Percentiles rank a stretch among this genome's conserved stretches.
phyloP scores from a whole-genome alignment of 2,888 invertebrate species.

The Eupithecia subumbrata region DNA sequence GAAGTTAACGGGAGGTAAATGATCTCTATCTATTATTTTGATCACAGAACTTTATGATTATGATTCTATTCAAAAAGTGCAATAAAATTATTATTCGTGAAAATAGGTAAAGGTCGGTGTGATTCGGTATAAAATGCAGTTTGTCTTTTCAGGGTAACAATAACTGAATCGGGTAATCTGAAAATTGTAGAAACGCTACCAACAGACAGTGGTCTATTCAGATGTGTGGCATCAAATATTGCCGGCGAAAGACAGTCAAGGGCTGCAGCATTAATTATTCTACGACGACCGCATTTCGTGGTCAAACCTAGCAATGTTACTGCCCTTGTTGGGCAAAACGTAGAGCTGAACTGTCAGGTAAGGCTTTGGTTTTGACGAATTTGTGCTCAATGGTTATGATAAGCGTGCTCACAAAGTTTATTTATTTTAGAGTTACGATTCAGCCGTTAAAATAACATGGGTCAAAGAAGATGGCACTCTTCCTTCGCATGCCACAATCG shows the following conservation, averaged over 20 bases:
- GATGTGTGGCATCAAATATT: conserved; percentile 96
- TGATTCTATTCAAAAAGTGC: not conserved
- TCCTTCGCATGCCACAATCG: conserved; percentile 73
- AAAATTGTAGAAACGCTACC: conserved; percentile 95
- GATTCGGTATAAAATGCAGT: not conserved
- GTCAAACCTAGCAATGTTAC: conserved; percentile 94
- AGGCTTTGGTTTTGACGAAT: conserved; percentile 10
- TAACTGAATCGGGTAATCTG: conserved; percentile 95
- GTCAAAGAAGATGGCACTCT: conserved; percentile 76
- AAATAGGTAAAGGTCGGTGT: not conserved
- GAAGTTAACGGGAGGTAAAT: conserved; percentile 86
- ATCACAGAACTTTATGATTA: not conserved
- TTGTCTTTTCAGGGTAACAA: conserved; percentile 84
- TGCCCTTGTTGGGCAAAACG: conserved; percentile 91
- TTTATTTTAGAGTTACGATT: conserved; percentile 73
- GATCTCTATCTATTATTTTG: too few species aligned
- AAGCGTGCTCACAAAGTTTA: conserved; percentile 37
- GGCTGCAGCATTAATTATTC: conserved; percentile 92
- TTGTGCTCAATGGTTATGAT: not conserved
- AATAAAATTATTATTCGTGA: not conserved
- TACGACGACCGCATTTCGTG: conserved; percentile 93
- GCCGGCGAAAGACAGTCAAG: conserved; percentile 93
- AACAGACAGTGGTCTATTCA: conserved; percentile 95
- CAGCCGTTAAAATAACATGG: conserved; percentile 79
- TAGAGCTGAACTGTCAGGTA: conserved; percentile 92